Evolutionary conservation across 1,140 invertebrate genomes (phyloP), one percentile per base, ranked within the genome.

Genomic region (Heterodera carotae): DNA sequence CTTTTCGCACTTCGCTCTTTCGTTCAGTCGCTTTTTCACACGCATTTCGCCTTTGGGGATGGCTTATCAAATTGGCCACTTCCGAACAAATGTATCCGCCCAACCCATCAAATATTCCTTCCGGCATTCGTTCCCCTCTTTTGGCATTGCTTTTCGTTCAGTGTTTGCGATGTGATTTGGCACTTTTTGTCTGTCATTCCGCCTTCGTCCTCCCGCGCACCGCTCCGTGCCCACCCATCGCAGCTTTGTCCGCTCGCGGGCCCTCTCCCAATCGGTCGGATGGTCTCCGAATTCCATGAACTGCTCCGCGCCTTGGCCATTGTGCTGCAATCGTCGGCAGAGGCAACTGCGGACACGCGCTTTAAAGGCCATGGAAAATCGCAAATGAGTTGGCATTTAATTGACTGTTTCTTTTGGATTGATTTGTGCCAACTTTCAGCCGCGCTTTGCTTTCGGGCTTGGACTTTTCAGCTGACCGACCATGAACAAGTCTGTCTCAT

Each of bases 1-100:
- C 92, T n/a, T 94, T 95, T 92, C 92, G 92, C 77, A 92, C 93
- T 78, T 92, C 93, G 1, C 86, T 95, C 1, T 89, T 93, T 70
- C 93, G 93, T 83, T 92, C 94, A 8, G 92, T 93, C 1, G 94
- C 93, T 85, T 89, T 94, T 78, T 92, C 94, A 10, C 94, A 94
- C 86, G 93, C 93, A 1, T 92, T 94, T 29, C 84, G 96, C 91
- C 94, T 94, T 0, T 90, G 98, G 69, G 96, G 97, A 87, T 99
- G 96, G 96, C 88, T 99, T 6, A 89, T 98, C 3, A 91, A 94
- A 78, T 94, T 92, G 76, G 94, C 97, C n/a, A 86, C 83, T 10
- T 71, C 81, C 12, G 83, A 2, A 95, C 94, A 0, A 93, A 96
- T 88, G 92, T 94, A 7, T 2, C 91, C 60, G 8, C 60, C 60